Base-by-base conservation (phyloP, 2,797 vertebrate species). In the Fundulus diaphanus region DNA sequence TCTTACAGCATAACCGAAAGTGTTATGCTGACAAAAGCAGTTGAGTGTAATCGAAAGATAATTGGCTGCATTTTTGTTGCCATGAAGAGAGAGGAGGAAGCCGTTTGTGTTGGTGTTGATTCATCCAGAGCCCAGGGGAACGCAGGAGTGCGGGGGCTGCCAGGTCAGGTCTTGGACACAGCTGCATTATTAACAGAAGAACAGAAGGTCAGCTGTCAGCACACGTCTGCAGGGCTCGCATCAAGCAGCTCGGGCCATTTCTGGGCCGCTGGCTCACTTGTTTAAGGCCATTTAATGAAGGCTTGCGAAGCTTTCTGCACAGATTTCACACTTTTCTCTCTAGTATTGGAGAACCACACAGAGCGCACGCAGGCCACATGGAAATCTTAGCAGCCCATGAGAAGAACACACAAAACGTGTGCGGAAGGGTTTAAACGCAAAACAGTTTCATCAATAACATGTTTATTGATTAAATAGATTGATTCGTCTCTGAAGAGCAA, bases 161-260 rank as follows among this genome's bases (percentile, higher is more conserved):
- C 66, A 48, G 87, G 87, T 91, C 86, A 84, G 70, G 82, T 79
- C 85, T 78, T 76, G 86, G 83, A 82, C 88, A 83, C 90, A 81
- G 90, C 83, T 89, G 83, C 85, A 79, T 91, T 89, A 87, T 89
- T 83, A 89, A 85, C 74, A 84, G 86, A 88, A 90, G 89, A 88
- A 85, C 74, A 85, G 85, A 88, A 90, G 90, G 89, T 92, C 90
- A 88, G 71, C 85, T 86, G 80, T 90, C 89, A 75, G 74, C 77
- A 61, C 69, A 80, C 48, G 31, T 86, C 84, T 84, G 85, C 82
- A 82, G 84, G 82, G 70, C 84, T 84, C 80, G 66, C 80, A 83
- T 90, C 80, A 82, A 82, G 72, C 82, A 67, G 68, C 57, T 76
- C 78, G 27, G 68, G 68, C 72, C 7, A 16, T 78, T 75, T 80